Base-by-base conservation (phyloP, 2,113 vertebrate species). In the Galemys pyrenaicus region DNA sequence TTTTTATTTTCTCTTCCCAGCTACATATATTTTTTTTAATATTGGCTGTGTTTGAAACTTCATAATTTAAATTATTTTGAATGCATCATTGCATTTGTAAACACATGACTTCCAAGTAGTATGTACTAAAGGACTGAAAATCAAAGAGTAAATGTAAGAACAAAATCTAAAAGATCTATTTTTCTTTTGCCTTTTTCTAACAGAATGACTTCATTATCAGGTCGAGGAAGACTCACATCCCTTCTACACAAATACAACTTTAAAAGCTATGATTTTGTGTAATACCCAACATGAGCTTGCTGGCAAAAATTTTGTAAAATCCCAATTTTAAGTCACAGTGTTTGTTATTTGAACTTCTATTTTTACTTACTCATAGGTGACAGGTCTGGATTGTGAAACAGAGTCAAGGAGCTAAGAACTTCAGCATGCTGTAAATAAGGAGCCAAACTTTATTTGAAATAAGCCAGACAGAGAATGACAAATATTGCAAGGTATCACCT, bases 301-400 rank as follows among this genome's bases (percentile, higher is more conserved):
- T 73, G 26, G 30, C 30, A 85, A 95, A 91, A 35, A 78, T 39
- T 81, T 37, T 88, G 5, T 91, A 79, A 87, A 92, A 86, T 32
- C 2, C 44, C 4, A 87, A n/a, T 15, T 49, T 73, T 62, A 54
- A 32, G 37, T 91, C 11, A 30, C 92, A 20, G 80, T 73, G 12
- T 60, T 51, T 73, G 37, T 12, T 93, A 64, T 94, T 91, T 89
- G 64, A 82, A 68, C 22, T 68, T 65, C 49, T 49, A 6, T n/a
- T 78, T 88, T 81, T 58, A 37, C 67, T 58, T 84, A 78, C 22
- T 74, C 49, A 32, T 56, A 83, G 37, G 35, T 85, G 11, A 44
- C 44, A 92, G 54, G 16, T 84, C 46, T 49, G 30, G 46, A 75
- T 75, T 79, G 58, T 60, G n/a, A 58, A 41, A 4, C 70, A 68